phyloP scores from a whole-genome alignment of 2,113 vertebrate genomes.

The Nipponia nippon region DNA sequence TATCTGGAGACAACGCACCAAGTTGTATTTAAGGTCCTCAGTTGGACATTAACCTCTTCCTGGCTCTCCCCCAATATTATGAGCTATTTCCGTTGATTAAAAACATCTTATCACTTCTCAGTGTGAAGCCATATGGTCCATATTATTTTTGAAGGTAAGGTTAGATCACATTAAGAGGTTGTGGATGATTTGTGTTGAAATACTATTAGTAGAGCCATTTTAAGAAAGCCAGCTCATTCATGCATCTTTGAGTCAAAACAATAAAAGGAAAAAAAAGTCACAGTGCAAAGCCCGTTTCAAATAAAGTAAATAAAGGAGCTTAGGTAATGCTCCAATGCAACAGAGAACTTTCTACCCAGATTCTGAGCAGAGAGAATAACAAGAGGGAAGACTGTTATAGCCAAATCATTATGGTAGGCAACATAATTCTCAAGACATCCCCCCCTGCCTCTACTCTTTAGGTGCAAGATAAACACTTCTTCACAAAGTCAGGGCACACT shows the following conservation, averaged over 20 bases:
- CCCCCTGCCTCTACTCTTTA: not conserved
- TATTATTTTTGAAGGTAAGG: not conserved
- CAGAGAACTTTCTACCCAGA: not conserved
- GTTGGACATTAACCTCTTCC: not conserved
- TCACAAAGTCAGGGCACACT: not conserved
- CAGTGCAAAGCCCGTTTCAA: not conserved
- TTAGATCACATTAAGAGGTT: not conserved
- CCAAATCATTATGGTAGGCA: not conserved
- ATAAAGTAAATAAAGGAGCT: not conserved
- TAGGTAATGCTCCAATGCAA: not conserved
- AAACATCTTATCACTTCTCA: not conserved
- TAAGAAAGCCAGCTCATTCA: not conserved
- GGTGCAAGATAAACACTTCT: not conserved
- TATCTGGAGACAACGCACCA: not conserved
- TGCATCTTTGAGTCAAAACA: not conserved
- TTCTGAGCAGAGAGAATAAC: not conserved
- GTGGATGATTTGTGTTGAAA: not conserved
- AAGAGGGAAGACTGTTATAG: not conserved
- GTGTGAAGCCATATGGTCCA: not conserved
- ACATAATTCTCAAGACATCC: not conserved
- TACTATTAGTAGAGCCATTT: not conserved
- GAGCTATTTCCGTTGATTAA: not conserved
- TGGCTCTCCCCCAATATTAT: rapidly evolving
- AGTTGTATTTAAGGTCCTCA: not conserved
- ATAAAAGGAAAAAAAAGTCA: not conserved